phyloP scores from a whole-genome alignment of 1,140 invertebrate genomes.

The Micrasema longulum region DNA sequence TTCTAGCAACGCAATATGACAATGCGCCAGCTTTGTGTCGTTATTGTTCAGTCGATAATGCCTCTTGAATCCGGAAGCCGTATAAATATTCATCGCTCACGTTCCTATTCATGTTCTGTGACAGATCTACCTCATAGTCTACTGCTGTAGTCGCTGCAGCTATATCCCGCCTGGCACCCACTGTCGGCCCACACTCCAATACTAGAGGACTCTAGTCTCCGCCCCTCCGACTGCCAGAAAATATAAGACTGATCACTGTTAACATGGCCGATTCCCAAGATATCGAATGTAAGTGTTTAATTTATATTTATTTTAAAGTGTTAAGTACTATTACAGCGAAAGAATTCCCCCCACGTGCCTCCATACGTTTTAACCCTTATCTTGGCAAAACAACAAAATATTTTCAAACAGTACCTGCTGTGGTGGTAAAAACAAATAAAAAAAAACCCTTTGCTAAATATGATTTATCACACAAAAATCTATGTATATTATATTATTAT shows the following conservation, averaged over 20 bases:
- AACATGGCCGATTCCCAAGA: constrained; percentile 21
- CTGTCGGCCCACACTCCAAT: neutral
- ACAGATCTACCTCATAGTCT: constrained; percentile 17
- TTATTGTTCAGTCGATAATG: neutral
- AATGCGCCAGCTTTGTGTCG: neutral
- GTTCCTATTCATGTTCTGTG: constrained; percentile 24
- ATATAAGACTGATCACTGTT: constrained; percentile 6
- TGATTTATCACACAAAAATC: too few relatives aligned
- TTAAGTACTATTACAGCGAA: too few relatives aligned
- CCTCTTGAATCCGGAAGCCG: neutral
- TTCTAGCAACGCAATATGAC: neutral
- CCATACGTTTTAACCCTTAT: too few relatives aligned
- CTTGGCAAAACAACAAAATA: too few relatives aligned
- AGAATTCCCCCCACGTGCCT: too few relatives aligned
- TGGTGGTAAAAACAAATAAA: too few relatives aligned
- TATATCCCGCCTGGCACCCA: neutral
- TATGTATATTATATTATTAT: too few relatives aligned
- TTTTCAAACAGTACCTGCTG: too few relatives aligned
- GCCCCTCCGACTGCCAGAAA: too few relatives aligned
- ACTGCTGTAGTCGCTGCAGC: neutral
- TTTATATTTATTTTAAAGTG: neutral
- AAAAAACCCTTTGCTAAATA: too few relatives aligned
- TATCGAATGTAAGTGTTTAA: constrained; percentile 13
- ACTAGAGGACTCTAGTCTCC: constrained; percentile 4
- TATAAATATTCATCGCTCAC: neutral